Evolutionary conservation across 2,113 vertebrate species (phyloP).

Genomic region (Herpailurus yagouaroundi): DNA sequence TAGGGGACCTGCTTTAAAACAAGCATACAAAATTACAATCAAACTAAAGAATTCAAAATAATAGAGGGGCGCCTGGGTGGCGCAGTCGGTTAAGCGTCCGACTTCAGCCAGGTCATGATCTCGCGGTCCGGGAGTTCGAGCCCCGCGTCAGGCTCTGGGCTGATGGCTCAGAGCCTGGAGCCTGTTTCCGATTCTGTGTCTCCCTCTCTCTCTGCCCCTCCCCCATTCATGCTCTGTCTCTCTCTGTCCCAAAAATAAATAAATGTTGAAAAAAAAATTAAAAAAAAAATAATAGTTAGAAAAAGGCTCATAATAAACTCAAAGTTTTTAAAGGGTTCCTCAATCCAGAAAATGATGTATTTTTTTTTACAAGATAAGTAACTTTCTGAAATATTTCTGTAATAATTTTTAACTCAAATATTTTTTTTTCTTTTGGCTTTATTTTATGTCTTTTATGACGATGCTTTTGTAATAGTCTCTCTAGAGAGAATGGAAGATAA

Average conservation of each 20-base stretch:
- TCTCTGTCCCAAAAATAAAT: no score
- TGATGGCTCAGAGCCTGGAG: no score
- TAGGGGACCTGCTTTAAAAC: background rate
- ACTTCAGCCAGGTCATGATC: no score
- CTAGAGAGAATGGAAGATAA: slow-evolving; percentile 43
- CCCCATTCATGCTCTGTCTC: no score
- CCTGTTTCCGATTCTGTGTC: no score
- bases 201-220: no score
- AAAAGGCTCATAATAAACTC: background rate
- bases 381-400: slow-evolving; percentile 40
- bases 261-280: no score
- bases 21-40: background rate
- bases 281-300: background rate
- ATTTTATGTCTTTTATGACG: slow-evolving; percentile 28
- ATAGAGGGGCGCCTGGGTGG: no score
- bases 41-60: background rate
- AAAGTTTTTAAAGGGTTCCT: background rate
- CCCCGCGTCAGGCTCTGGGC: no score
- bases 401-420: slow-evolving; percentile 23
- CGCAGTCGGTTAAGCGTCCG: no score
- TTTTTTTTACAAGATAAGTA: slow-evolving; percentile 34
- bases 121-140: no score
- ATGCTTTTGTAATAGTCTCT: slow-evolving; percentile 47
- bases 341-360: background rate
- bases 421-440: background rate